Evolutionary conservation across 2,888 invertebrate species (phyloP), one percentile per base, ranked within the genome.

Genomic region (Euplagia quadripunctaria): DNA sequence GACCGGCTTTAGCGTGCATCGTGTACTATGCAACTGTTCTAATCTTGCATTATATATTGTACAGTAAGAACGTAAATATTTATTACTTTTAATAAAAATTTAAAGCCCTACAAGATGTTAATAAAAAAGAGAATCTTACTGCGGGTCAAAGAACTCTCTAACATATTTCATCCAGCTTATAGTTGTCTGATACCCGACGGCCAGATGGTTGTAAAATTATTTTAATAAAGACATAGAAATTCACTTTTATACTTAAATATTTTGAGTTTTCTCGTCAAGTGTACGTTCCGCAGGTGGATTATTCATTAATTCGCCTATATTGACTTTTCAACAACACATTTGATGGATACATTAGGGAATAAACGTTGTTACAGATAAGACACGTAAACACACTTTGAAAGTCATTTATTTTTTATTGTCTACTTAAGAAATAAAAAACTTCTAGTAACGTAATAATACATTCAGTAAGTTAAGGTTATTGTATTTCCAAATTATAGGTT

Each of bases 301-400:
- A 84, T 89, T 83, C 90, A 88, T 89, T 86, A 84, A 91, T 87
- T 79, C 71, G 71, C 77, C 86, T 87, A 83, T 91, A 91, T 91
- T 89, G 90, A 90, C 90, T 86, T 90, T 87, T 83, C 79, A 83
- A 79, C 83, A 75, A 69, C 70, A 79, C 64, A 74, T 79, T 72
- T 79, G 79, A 76, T 76, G 79, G 77, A 74, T 83, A 81, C 85
- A 85, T 88, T 86, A 82, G 84, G 84, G 83, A 83, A 82, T 82
- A 78, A 75, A 66, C 66, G 73, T 71, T 76, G 82, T 78, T 75
- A 74, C 67, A 74, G 69, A 71, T 72, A 77, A 73, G 70, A 81
- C 91, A 90, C 87, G 89, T 89, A 82, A 88, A 65, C 2, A 41
- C n/a, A 51, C 64, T 4, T 51, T 41, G n/a, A 52, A 64, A 51